Percentiles rank a stretch among this genome's conserved stretches.
Evolutionary conservation across 2,888 invertebrate genomes (phyloP).

Genomic region (Dasysyrphus tricinctus): DNA sequence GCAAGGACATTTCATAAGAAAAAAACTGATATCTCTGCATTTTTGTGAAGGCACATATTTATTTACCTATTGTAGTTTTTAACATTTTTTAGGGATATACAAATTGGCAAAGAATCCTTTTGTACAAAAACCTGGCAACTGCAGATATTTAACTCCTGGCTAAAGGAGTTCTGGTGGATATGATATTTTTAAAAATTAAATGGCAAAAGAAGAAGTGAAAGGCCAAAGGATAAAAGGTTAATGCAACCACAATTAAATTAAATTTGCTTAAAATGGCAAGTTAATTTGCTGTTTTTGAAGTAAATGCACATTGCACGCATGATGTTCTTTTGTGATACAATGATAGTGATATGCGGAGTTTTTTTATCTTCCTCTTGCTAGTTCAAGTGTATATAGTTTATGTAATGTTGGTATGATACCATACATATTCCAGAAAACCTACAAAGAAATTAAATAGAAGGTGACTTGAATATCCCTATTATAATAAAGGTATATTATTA

Average conservation of each 20-base stretch:
- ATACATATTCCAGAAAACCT: background rate
- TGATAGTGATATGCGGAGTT: background rate
- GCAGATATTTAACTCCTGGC: slow-evolving; percentile 18
- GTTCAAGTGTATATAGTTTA: background rate
- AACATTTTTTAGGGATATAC: slow-evolving; percentile 12
- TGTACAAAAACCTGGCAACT: slow-evolving; percentile 39
- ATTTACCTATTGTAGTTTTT: too few species aligned
- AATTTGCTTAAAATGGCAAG: too few species aligned
- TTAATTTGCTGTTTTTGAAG: slow-evolving; percentile 19
- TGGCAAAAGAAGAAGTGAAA: too few species aligned
- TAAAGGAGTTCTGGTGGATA: slow-evolving; percentile 24
- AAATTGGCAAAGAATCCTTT: slow-evolving; percentile 25
- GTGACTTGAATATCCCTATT: background rate
- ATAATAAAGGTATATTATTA: background rate
- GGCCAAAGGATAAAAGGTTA: background rate
- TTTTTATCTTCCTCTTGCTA: background rate
- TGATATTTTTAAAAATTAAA: slow-evolving; percentile 21
- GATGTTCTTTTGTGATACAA: background rate
- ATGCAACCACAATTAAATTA: background rate
- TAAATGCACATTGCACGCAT: background rate
- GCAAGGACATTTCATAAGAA: too few species aligned
- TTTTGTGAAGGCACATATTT: too few species aligned
- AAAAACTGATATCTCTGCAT: too few species aligned
- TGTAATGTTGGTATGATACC: background rate
- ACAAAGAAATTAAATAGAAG: background rate